Evolutionary conservation across 2,113 vertebrate species (phyloP).

Genomic region (Lasiurus borealis): DNA sequence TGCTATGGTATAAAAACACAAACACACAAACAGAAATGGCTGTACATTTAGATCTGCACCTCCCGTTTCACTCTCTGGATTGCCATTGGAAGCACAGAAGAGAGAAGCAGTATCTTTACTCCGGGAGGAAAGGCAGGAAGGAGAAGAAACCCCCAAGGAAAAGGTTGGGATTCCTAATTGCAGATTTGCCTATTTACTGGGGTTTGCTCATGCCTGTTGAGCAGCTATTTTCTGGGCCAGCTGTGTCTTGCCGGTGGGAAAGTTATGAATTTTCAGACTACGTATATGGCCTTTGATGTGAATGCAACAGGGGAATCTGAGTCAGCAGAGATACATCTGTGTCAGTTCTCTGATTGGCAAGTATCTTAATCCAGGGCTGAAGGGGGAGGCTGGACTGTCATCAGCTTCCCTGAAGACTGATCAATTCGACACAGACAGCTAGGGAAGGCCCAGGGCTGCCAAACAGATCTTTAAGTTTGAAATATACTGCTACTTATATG

Average conservation of each 20-base stretch:
- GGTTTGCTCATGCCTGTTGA: neutral
- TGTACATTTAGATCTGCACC: neutral
- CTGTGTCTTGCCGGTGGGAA: neutral
- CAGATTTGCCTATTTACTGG: neutral
- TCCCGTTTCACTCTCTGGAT: neutral
- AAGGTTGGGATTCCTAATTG: neutral
- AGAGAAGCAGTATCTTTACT: neutral
- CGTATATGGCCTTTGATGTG: neutral
- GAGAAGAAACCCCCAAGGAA: neutral
- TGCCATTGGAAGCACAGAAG: neutral
- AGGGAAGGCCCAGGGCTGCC: slow-evolving; percentile 3
- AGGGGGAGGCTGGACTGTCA: slow-evolving; percentile 15
- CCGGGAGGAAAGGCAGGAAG: neutral
- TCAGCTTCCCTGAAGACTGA: neutral
- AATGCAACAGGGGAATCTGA: neutral
- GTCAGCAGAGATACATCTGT: neutral
- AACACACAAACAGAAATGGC: neutral
- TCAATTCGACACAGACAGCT: slow-evolving; percentile 64
- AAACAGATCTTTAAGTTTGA: slow-evolving; percentile 47
- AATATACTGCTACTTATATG: slow-evolving; percentile 4
- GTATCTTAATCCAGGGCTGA: slow-evolving; percentile 59
- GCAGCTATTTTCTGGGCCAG: neutral
- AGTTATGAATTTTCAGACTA: neutral
- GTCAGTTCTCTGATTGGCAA: slow-evolving; percentile 45
- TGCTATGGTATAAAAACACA: neutral